Conservation (phyloP, 2,888 invertebrate genomes). For the Cryptocephalus primarius region DNA sequence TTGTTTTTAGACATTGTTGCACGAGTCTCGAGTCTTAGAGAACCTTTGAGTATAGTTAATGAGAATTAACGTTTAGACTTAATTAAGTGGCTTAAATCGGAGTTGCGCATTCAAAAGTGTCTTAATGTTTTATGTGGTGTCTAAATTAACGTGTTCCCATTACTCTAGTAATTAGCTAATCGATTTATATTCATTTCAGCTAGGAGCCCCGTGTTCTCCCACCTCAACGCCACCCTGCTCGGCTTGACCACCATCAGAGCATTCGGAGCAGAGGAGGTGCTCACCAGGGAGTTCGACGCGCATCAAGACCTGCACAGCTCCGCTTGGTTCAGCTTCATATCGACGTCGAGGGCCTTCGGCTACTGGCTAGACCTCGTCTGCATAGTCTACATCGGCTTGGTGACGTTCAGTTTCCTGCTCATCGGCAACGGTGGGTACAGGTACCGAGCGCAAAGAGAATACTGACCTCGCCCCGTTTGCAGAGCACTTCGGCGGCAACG, state of each 20-base stretch:
- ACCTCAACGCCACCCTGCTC: slow-evolving; percentile 78
- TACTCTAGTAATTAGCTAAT: too few species aligned
- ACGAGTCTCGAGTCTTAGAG: too few species aligned
- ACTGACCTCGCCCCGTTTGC: not conserved
- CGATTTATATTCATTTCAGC: too few species aligned
- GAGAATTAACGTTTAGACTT: too few species aligned
- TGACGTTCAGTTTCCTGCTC: slow-evolving; percentile 76
- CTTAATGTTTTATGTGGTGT: too few species aligned
- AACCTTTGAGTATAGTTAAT: too few species aligned
- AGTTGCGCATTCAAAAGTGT: too few species aligned
- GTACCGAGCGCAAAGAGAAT: not conserved
- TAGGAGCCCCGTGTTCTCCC: slow-evolving; percentile 94
- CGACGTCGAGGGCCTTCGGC: slow-evolving; percentile 86
- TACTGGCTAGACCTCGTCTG: slow-evolving; percentile 87
- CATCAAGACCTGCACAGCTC: slow-evolving; percentile 82
- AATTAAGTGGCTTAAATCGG: too few species aligned
- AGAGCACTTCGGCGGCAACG: slow-evolving; percentile 34
- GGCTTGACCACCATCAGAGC: slow-evolving; percentile 88
- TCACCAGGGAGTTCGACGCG: slow-evolving; percentile 69
- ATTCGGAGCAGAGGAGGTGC: slow-evolving; percentile 68
- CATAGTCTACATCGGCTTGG: slow-evolving; percentile 71
- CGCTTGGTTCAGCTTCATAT: slow-evolving; percentile 84
- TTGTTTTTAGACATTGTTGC: too few species aligned
- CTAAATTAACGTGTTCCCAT: too few species aligned
- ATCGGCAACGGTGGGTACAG: slow-evolving; percentile 43